These are phyloP conservation scores for Gibbula magus DNA, from an alignment of 2,888 invertebrate genomes.

Conservation along the genomic window DNA sequence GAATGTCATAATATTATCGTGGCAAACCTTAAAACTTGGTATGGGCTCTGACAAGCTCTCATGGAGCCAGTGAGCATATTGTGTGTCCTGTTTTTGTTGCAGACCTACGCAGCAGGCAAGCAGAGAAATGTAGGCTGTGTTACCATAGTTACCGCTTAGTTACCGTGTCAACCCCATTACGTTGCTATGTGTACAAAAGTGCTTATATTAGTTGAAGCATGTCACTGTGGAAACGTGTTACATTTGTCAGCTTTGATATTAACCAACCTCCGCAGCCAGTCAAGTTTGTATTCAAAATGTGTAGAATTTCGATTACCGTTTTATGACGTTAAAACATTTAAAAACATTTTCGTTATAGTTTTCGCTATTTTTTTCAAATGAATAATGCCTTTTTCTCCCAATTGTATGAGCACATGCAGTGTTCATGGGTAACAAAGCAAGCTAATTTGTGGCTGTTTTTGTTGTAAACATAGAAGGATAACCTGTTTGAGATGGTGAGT, in stretches of 20 bases:
- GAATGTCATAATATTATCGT: no score
- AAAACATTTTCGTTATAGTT: not conserved
- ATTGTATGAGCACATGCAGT: not conserved
- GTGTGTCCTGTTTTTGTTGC: conserved; percentile 6
- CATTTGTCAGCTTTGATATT: not conserved
- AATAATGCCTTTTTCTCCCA: no score
- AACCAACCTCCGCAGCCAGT: not conserved
- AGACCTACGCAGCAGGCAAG: not conserved
- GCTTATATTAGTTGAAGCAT: not conserved
- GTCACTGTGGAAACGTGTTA: no score
- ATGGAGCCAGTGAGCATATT: not conserved
- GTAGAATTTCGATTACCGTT: not conserved
- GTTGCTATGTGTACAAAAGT: not conserved
- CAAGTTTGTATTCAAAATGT: not conserved
- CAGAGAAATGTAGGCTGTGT: conserved; percentile 11
- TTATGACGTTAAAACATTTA: not conserved
- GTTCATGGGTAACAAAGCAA: not conserved
- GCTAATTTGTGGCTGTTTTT: conserved; percentile 25
- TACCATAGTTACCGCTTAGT: not conserved
- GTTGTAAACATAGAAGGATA: conserved; percentile 51
- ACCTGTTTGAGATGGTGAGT: conserved; percentile 52
- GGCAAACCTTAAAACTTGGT: not conserved
- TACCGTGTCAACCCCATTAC: not conserved
- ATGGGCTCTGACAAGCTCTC: not conserved
- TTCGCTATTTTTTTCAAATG: no score